Evolutionary conservation across 2,888 invertebrate species (phyloP).

Genomic region (Mythimna albipuncta): DNA sequence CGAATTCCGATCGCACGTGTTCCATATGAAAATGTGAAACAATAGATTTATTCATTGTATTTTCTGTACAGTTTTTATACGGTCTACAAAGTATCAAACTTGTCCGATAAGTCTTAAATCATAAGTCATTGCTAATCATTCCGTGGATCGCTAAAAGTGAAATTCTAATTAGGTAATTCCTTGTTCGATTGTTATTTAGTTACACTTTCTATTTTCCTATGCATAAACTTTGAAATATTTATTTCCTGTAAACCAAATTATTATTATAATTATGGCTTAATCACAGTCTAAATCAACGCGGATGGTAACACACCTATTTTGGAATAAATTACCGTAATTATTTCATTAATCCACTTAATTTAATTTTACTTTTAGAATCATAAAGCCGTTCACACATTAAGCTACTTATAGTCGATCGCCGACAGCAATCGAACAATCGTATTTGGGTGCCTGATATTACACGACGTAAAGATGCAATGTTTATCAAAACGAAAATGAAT

Average conservation of each 20-base stretch:
- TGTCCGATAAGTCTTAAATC: neutral
- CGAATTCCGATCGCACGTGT: slow-evolving; percentile 43
- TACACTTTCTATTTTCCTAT: slow-evolving; percentile 1
- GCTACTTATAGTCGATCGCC: neutral
- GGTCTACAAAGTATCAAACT: neutral
- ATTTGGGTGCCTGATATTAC: neutral
- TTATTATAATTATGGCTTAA: neutral
- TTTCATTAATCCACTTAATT: slow-evolving; percentile 6
- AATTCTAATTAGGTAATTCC: slow-evolving; percentile 25
- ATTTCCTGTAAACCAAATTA: slow-evolving; percentile 12
- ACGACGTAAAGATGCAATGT: neutral
- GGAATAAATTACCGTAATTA: slow-evolving; percentile 37
- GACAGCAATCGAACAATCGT: neutral
- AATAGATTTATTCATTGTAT: slow-evolving; percentile 33
- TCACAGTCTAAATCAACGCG: neutral
- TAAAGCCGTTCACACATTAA: slow-evolving; percentile 17
- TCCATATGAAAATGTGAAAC: slow-evolving; percentile 25
- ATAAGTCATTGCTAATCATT: slow-evolving; percentile 8
- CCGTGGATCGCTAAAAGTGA: neutral
- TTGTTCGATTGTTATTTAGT: slow-evolving; percentile 17
- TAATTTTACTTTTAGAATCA: neutral
- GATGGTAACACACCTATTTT: slow-evolving; percentile 13
- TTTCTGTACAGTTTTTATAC: slow-evolving; percentile 11
- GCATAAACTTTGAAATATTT: neutral
- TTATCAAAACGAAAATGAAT: neutral